A percentile compares a stretch with the other conserved stretches of the same genome.
Conservation (phyloP, 2,797 vertebrate genomes). For the Harpagifer antarcticus region DNA sequence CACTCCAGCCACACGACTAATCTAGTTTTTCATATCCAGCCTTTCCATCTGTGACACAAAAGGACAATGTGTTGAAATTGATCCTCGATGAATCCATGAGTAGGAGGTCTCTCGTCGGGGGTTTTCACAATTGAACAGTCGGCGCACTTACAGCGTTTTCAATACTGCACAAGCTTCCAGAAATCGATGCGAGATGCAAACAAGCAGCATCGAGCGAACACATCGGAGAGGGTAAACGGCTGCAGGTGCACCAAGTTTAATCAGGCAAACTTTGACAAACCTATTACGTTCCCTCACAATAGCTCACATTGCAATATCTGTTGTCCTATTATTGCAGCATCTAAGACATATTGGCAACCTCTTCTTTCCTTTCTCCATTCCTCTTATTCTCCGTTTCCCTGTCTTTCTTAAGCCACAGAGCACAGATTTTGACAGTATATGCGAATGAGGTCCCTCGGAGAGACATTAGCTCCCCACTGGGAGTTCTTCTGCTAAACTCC, state of each 20-base stretch:
- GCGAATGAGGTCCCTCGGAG: slow-evolving; percentile 69
- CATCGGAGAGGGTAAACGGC: slow-evolving; percentile 48
- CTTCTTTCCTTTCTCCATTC: not conserved
- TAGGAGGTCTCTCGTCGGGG: slow-evolving; percentile 21
- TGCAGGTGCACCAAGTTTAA: slow-evolving; percentile 55
- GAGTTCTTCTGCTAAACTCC: slow-evolving; percentile 66
- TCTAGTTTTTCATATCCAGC: not conserved
- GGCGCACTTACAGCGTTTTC: slow-evolving; percentile 25
- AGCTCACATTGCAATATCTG: slow-evolving; percentile 32
- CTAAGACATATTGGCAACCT: slow-evolving; percentile 27
- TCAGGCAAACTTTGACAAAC: slow-evolving; percentile 69
- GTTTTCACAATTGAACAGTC: slow-evolving; percentile 45
- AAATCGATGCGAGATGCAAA: slow-evolving; percentile 70
- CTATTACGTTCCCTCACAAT: slow-evolving; percentile 52
- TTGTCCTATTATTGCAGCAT: slow-evolving; percentile 38
- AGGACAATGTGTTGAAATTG: slow-evolving; percentile 23
- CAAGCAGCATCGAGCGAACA: slow-evolving; percentile 59
- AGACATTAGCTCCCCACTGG: slow-evolving; percentile 65
- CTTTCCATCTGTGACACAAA: slow-evolving; percentile 16
- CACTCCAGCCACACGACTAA: not conserved
- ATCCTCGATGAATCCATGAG: slow-evolving; percentile 36
- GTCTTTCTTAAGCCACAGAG: slow-evolving; percentile 61
- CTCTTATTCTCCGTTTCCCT: not conserved
- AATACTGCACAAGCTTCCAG: slow-evolving; percentile 25
- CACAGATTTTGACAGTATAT: slow-evolving; percentile 64